These are phyloP conservation scores for Lepidothrix coronata DNA, from an alignment of 2,113 vertebrate genomes.

Conservation along the genomic window DNA sequence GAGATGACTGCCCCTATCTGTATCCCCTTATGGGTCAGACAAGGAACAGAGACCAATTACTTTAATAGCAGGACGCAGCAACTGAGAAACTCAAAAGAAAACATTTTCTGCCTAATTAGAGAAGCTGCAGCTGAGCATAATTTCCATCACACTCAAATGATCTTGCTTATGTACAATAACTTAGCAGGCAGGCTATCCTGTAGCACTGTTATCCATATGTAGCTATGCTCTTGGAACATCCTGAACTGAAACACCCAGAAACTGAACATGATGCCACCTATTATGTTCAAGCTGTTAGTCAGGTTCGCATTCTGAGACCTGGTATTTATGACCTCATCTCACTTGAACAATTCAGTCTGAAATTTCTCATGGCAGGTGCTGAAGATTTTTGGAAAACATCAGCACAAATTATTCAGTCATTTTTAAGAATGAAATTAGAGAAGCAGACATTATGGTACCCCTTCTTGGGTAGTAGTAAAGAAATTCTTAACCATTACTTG, in stretches of 20 bases:
- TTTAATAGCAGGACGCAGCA: background rate
- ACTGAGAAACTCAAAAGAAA: constrained; percentile 12
- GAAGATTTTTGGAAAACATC: background rate
- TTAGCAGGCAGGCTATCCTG: background rate
- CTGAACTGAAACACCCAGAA: background rate
- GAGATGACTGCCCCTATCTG: background rate
- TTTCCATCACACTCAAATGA: background rate
- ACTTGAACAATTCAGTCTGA: background rate
- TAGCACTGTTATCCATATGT: background rate
- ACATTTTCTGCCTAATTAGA: background rate
- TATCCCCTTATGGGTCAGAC: background rate
- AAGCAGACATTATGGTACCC: background rate
- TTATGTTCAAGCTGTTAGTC: background rate
- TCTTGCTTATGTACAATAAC: background rate
- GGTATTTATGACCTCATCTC: background rate
- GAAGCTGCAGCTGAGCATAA: background rate
- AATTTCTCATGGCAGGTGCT: background rate
- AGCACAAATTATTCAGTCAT: background rate
- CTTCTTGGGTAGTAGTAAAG: background rate
- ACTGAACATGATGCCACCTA: background rate
- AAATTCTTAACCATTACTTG: background rate
- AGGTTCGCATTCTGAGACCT: background rate
- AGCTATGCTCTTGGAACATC: background rate
- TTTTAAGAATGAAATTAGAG: background rate
- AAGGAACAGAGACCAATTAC: background rate